Conservation (phyloP, 2,888 invertebrate genomes). For the Galeruca laticollis region DNA sequence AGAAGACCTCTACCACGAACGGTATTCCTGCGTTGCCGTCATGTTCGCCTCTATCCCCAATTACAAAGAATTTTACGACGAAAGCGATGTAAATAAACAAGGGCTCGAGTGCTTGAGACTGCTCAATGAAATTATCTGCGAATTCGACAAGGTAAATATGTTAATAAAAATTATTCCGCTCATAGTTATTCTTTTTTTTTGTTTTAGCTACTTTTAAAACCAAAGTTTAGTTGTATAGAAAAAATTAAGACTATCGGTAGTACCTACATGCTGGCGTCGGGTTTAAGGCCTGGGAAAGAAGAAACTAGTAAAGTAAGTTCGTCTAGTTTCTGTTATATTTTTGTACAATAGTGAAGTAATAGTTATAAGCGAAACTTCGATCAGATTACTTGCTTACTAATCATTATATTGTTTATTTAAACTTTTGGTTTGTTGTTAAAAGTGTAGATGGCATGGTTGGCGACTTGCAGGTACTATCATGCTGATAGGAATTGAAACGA, state of each 20-base stretch:
- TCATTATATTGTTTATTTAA: too few relatives aligned
- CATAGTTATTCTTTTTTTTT: not conserved
- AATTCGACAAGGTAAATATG: constrained; percentile 89
- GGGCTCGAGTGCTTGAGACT: constrained; percentile 93
- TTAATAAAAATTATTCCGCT: not conserved
- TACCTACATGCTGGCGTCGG: constrained; percentile 98
- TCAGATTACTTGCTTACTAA: too few relatives aligned
- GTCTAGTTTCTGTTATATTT: not conserved
- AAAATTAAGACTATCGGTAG: constrained; percentile 99
- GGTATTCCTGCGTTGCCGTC: constrained; percentile 93
- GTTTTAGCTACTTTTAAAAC: constrained; percentile 85
- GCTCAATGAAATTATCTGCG: constrained; percentile 97
- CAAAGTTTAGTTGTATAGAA: constrained; percentile 95
- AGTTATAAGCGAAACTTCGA: too few relatives aligned
- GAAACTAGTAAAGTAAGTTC: constrained; percentile 76
- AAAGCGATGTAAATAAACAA: constrained; percentile 96
- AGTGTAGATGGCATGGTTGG: too few relatives aligned
- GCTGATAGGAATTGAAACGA: too few relatives aligned
- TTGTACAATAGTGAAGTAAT: too few relatives aligned
- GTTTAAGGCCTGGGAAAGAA: constrained; percentile 89
- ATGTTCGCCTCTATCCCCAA: constrained; percentile 99
- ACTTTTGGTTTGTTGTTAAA: too few relatives aligned
- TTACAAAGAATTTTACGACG: constrained; percentile 97
- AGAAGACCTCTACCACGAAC: constrained; percentile 93
- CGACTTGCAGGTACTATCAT: too few relatives aligned